Base-by-base conservation (phyloP, 2,113 vertebrate genomes). In the Phycodurus eques region DNA sequence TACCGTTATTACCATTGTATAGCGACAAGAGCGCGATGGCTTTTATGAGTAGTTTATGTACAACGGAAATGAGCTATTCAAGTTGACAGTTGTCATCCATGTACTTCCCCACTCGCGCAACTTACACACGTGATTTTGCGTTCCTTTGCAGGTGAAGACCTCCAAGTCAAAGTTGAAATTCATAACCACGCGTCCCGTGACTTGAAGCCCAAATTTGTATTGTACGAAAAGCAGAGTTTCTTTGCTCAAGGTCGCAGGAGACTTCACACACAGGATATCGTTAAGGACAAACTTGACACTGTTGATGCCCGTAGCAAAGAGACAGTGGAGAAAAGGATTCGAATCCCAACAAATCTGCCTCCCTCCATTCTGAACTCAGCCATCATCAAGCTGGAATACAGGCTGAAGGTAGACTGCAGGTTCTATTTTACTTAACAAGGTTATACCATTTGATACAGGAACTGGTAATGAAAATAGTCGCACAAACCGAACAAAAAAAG, bases 301-400 rank as follows among this genome's bases (percentile, higher is more conserved):
- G 3, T 89, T 22, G 49, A 17, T 8, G n/a, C 70, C 5, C 70
- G 67, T 7, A 35, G 27, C 22, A 75, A 67, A 63, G 49, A 78
- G 51, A 77, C 73, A 0, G 33, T 87, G 8, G 78, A 79, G 57
- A 88, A 81, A 75, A 51, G 70, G 47, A 75, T 92, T 57, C 56
- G 11, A 47, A 78, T 92, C 69, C 85, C 90, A 0, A 15, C 12
- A 49, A 78, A 79, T 4, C 70, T 88, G 0, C 51, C 74, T 5
- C 17, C 80, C 33, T 91, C 90, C 73, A 88, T 91, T 77, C 2
- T 89, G 42, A 90, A 85, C 83, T 53, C 89, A 61, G 61, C 76
- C 64, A 90, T 91, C 78, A 72, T 91, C 62, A 89, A 82, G 67
- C 72, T 86, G 35, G 85, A 91, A 69, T 90, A 92, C 79, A 81